These are phyloP conservation scores for Gallinago jamesoni DNA, from an alignment of 2,113 vertebrate genomes.

Conservation along the genomic window DNA sequence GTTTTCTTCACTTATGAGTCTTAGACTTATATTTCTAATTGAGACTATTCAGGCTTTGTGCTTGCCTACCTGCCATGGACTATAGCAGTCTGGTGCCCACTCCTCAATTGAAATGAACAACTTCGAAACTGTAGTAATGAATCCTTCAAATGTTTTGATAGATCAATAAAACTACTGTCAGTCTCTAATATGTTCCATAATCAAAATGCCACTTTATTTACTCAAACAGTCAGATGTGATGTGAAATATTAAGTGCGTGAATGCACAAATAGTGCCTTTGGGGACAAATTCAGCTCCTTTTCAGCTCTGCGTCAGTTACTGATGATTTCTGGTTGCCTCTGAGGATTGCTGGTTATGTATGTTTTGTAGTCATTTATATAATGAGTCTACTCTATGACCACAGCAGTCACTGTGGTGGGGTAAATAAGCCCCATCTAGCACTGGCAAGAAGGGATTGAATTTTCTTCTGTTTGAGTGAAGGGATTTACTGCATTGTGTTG, in stretches of 20 bases:
- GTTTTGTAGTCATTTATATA: neutral
- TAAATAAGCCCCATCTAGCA: neutral
- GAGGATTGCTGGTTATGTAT: neutral
- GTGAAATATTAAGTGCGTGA: slow-evolving; percentile 14
- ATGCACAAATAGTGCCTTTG: neutral
- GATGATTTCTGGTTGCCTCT: slow-evolving; percentile 11
- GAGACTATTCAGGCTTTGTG: neutral
- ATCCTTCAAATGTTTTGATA: slow-evolving; percentile 39
- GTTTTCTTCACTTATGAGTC: neutral
- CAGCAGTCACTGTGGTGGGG: neutral
- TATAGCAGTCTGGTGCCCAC: neutral
- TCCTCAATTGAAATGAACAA: neutral
- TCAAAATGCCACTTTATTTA: slow-evolving; percentile 48
- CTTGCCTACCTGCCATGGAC: neutral
- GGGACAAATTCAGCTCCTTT: neutral
- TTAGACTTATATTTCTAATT: neutral
- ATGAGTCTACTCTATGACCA: neutral
- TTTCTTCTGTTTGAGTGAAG: neutral
- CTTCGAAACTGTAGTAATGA: slow-evolving; percentile 19
- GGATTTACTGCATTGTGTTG: neutral
- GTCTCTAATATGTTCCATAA: slow-evolving; percentile 12
- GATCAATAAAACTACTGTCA: slow-evolving; percentile 17
- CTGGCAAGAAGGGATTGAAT: neutral
- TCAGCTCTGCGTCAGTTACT: neutral
- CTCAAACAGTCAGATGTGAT: slow-evolving; percentile 26